Base-by-base conservation (phyloP, 2,888 invertebrate species). In the Drosophila incognita region DNA sequence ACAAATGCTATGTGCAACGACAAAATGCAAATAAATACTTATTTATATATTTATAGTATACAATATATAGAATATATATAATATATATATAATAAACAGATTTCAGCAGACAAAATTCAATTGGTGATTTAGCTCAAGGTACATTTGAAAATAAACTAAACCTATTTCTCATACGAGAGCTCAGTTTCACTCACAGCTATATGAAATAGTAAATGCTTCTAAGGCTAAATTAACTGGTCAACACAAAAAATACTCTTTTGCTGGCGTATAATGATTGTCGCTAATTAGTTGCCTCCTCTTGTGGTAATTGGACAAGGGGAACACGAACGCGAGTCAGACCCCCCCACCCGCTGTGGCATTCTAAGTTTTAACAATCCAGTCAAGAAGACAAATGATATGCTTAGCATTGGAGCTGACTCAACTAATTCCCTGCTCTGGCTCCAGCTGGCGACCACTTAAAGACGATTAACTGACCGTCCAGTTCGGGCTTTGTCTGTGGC, bases 371-470 rank as follows among this genome's bases (percentile, higher is more conserved):
- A 70, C 57, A 62, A 69, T 69, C 62, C 59, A 61, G 52, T 48
- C 75, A 69, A 38, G 27, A 76, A 85, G 81, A 85, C 72, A 86
- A 86, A 86, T 87, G 85, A 78, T 83, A 81, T 76, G 85, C 72
- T 74, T 71, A 81, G 53, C 80, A 81, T 75, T 75, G 75, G 56
- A 63, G 46, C 62, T 67, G 63, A 58, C 71, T 69, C 65, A 76
- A 70, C 69, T 35, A 53, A 68, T 68, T 75, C 57, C 33, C 46
- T 62, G 59, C 27, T 79, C 76, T 72, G 76, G 74, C 61, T 59
- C 70, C 64, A 75, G 40, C 56, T 69, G 77, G 69, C 69, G 76
- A 67, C 76, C 83, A 80, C 82, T 80, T 84, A 79, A 87, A 68
- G 74, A 78, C 82, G 76, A 74, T 87, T 81, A 84, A 74, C 80